phyloP scores from a whole-genome alignment of 2,888 invertebrate genomes.

The Germaria angustata region DNA sequence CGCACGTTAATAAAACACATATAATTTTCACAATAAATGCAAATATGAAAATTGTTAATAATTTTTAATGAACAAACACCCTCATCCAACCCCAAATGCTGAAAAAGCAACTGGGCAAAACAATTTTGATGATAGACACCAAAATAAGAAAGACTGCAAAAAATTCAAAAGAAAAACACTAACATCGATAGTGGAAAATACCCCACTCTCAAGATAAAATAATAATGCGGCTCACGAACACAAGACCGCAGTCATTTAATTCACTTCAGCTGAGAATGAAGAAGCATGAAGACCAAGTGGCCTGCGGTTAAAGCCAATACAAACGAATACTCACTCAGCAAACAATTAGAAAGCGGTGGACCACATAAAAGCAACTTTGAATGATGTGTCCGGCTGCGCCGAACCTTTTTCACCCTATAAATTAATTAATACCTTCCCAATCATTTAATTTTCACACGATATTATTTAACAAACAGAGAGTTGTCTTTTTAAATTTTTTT shows the following conservation, averaged over 20 bases:
- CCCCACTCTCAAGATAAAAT: slow-evolving; percentile 31
- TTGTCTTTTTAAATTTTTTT: too few relatives aligned
- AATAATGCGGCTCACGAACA: slow-evolving; percentile 26
- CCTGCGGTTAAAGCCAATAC: slow-evolving; percentile 46
- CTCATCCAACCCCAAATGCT: slow-evolving; percentile 55
- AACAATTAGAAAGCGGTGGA: slow-evolving; percentile 55
- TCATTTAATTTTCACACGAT: too few relatives aligned
- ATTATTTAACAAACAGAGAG: too few relatives aligned
- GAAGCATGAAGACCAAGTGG: slow-evolving; percentile 34
- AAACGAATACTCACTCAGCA: slow-evolving; percentile 38
- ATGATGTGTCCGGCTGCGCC: background rate
- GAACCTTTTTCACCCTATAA: too few relatives aligned
- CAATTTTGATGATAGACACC: slow-evolving; percentile 3
- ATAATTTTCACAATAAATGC: slow-evolving; percentile 41
- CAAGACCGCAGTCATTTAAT: slow-evolving; percentile 12
- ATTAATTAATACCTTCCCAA: too few relatives aligned
- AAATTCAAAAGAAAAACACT: slow-evolving; percentile 2
- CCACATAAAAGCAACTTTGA: slow-evolving; percentile 28
- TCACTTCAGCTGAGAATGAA: slow-evolving; percentile 10
- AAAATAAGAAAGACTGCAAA: background rate
- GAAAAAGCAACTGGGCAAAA: slow-evolving; percentile 10
- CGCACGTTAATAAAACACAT: background rate
- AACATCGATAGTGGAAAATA: slow-evolving; percentile 59
- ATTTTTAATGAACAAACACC: slow-evolving; percentile 65
- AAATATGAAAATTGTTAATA: slow-evolving; percentile 62